Evolutionary conservation across 2,888 invertebrate genomes (phyloP), one percentile per base, ranked within the genome.

Genomic region (Drosophila ustulata): DNA sequence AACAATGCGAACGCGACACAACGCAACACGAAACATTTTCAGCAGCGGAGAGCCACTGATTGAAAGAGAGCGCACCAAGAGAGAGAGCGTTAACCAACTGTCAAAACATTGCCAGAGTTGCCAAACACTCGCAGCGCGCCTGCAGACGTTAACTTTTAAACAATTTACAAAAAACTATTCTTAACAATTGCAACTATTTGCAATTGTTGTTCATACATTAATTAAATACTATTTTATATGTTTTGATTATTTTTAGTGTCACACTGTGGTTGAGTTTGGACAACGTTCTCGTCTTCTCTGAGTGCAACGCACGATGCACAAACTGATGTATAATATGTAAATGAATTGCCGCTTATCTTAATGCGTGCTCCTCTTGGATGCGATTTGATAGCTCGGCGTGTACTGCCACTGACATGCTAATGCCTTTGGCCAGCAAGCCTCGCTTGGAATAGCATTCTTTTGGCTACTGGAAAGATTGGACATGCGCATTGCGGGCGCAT

Each of bases 1-100:
- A 81, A 68, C 75, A 58, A 67, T 65, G 65, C 70, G 77, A 70
- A 83, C 83, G 77, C 66, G 61, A 76, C 65, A 59, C 67, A 87
- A 84, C 87, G 77, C 85, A 87, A 75, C 87, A 84, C 84, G 78
- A 81, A 73, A 69, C 88, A 87, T 82, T 80, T 82, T 72, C 71
- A 72, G 65, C 64, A 71, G 77, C 67, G 66, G 63, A 77, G 83
- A 82, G 78, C 63, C 78, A 86, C 79, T 74, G 78, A 68, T 41
- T 66, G 62, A 30, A 7, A 28, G 64, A 64, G 67, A 49, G 64
- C 49, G 45, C 4, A 25, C 25, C 55, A 43, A 37, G 26, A 13
- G 26, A 66, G 79, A 63, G 75, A 4, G 75, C 56, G 79, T 78
- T 74, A 56, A 74, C 55, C 74, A 78, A 76, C 78, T 80, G 80